Evolutionary conservation across 1,140 invertebrate species (phyloP).

Genomic region (Neocloeon triangulifer): DNA sequence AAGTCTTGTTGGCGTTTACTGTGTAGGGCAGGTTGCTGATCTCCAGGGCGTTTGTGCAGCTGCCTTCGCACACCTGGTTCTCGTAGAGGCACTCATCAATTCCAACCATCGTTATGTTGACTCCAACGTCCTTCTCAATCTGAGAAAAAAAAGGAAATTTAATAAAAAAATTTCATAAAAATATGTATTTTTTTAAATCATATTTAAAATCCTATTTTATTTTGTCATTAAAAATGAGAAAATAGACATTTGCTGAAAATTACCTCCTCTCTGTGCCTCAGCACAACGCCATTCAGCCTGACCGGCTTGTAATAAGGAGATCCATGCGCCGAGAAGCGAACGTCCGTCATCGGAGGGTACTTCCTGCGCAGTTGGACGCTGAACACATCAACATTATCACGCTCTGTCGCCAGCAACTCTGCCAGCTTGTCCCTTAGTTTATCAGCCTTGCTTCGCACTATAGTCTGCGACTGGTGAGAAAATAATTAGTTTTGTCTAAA

Average conservation of each 20-base stretch:
- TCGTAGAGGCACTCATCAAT: conserved; percentile 94
- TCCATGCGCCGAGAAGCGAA: conserved; percentile 84
- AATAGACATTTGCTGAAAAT: conserved; percentile 6
- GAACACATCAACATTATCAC: conserved; percentile 86
- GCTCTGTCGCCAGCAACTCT: conserved; percentile 56
- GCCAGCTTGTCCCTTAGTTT: conserved; percentile 69
- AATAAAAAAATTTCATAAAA: conserved; percentile 3
- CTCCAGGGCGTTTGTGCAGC: conserved; percentile 78
- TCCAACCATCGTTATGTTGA: conserved; percentile 92
- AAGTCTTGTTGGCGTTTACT: conserved; percentile 91
- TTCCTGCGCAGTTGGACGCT: conserved; percentile 72
- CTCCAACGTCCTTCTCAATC: conserved; percentile 80
- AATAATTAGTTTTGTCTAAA: conserved; percentile 5
- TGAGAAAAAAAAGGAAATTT: conserved; percentile 14
- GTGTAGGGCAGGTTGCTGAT: conserved; percentile 77
- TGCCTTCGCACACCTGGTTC: conserved; percentile 85
- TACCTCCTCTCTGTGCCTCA: conserved; percentile 78
- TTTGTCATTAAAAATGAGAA: neutral
- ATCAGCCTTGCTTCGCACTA: conserved; percentile 69
- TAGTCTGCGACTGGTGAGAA: conserved; percentile 35
- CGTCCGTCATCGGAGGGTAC: conserved; percentile 73
- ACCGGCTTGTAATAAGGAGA: conserved; percentile 91
- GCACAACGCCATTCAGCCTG: conserved; percentile 75
- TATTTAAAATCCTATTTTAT: neutral
- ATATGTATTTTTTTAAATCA: conserved; percentile 1